phyloP scores from a whole-genome alignment of 1,140 invertebrate genomes.

The Alviniconcha marisindica region DNA sequence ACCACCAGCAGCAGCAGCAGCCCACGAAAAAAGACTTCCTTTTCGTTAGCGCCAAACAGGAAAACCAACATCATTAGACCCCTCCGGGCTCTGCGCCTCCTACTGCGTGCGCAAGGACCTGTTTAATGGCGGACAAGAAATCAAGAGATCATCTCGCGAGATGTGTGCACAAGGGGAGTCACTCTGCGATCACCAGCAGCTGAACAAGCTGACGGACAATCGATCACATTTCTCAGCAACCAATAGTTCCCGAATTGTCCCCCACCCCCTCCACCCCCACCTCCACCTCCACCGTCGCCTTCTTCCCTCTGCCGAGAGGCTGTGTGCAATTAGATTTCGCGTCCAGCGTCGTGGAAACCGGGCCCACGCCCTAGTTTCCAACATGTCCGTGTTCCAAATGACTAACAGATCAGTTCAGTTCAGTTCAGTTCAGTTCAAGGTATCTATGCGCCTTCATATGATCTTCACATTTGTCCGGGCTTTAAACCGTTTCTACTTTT shows the following conservation, averaged over 20 bases:
- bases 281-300: not conserved
- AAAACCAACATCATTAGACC: constrained; percentile 10
- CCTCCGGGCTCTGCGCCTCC: not conserved
- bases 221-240: constrained; percentile 15
- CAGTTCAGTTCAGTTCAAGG: too few relatives aligned
- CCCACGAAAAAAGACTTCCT: not conserved
- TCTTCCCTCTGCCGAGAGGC: not conserved
- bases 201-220: constrained; percentile 26
- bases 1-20: constrained; percentile 26
- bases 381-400: too few relatives aligned
- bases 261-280: not conserved
- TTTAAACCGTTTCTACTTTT: too few relatives aligned
- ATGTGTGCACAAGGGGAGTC: constrained; percentile 26
- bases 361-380: too few relatives aligned
- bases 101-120: not conserved
- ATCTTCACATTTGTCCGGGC: too few relatives aligned
- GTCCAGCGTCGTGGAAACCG: too few relatives aligned
- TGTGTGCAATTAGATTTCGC: too few relatives aligned
- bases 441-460: too few relatives aligned
- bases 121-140: constrained; percentile 20
- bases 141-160: constrained; percentile 26
- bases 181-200: constrained; percentile 22
- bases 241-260: constrained; percentile 4
- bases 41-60: not conserved
- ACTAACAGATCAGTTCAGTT: too few relatives aligned